Base-by-base conservation (phyloP, 92 coral and sea anemone genomes). In the Phymanthus crucifer region DNA sequence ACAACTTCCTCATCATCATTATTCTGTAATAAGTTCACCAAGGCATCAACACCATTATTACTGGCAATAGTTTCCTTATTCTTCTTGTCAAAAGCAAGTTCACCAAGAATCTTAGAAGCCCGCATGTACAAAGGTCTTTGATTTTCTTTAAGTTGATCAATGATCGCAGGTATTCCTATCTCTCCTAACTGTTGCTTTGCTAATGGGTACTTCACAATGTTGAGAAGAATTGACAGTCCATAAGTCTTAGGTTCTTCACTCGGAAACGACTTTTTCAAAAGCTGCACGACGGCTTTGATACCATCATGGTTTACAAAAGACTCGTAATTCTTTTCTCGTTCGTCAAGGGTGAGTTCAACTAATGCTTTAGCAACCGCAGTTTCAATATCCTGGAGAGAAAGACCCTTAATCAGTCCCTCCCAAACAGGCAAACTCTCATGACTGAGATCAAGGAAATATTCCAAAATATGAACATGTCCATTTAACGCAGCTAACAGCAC, bases 1-100 rank as follows among this genome's bases (percentile, higher is more conserved):
- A 91, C 79, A 11, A 95, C 92, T 64, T 91, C 95, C 74, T 93
- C 97, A 40, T 91, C 96, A 26, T 77, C 90, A 47, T 65, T 80
- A 45, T 83, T 85, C 72, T 87, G 89, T 32, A 95, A 77, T 56
- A 93, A 84, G 61, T 80, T 61, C 27, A 90, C 90, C 50, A 95
- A 78, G 18, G 87, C 86, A 58, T 93, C 99, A 21, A 95, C 77
- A 7, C 98, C 99, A 69, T 91, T 90, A 79, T 85, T 91, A n/a
- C 78, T 78, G 18, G 93, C 90, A 43, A 87, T 89, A 46, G 81
- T 88, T 35, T 91, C 94, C 50, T 91, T 94, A 36, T 88, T 91
- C 43, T 71, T 79, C 45, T 75, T 84, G 6, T 68, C 77, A 50
- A 75, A 87, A 19, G 96, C 97, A 46, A 95, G 88, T 36, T 83